Conservation (phyloP, 2,797 vertebrate species). For the Melopsittacus undulatus region DNA sequence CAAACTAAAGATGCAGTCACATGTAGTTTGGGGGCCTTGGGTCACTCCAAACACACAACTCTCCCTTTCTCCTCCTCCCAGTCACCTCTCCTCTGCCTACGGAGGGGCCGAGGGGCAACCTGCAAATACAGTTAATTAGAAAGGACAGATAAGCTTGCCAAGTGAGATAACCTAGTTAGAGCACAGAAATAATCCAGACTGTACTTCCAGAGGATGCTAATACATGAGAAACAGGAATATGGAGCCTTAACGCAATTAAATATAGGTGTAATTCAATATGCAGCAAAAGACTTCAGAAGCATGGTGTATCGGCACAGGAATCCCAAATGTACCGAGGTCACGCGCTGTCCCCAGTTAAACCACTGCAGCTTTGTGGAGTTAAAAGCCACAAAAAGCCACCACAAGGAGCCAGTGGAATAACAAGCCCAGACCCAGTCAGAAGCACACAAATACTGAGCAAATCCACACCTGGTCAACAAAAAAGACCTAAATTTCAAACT, state of each 20-base stretch:
- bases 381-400: not conserved
- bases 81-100: not conserved
- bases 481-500: not conserved
- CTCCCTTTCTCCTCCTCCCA: not conserved
- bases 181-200: constrained; percentile 4
- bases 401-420: not conserved
- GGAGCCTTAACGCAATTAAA: constrained; percentile 47
- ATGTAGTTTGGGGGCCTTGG: constrained; percentile 65
- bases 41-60: constrained; percentile 61
- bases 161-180: constrained; percentile 48
- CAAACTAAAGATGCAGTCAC: constrained; percentile 79
- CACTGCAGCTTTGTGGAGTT: not conserved
- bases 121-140: not conserved
- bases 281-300: constrained; percentile 40
- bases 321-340: constrained; percentile 10
- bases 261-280: constrained; percentile 56
- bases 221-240: constrained; percentile 30
- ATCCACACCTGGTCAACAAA: not conserved
- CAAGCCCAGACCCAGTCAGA: not conserved
- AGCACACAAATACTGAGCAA: constrained; percentile 6
- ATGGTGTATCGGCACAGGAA: not conserved
- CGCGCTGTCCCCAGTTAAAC: not conserved
- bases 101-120: not conserved
- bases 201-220: constrained; percentile 62
- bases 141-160: not conserved